Conservation (phyloP, 2,888 invertebrate genomes). For the Pseudococcus longispinus region DNA sequence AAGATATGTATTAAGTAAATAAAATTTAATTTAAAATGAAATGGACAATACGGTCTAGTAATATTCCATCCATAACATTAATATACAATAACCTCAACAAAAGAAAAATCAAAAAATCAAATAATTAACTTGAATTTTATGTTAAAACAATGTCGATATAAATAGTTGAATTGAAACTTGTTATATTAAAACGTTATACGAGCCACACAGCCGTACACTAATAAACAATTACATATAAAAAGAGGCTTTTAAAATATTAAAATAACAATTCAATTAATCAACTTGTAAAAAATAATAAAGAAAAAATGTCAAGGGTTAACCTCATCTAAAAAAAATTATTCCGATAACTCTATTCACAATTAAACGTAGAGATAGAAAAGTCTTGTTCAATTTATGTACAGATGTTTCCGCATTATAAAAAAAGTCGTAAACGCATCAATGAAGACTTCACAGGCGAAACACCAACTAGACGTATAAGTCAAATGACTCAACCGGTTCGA, state of each 20-base stretch:
- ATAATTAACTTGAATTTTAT: not conserved
- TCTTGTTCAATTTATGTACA: not conserved
- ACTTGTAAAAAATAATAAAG: not conserved
- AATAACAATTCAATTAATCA: not conserved
- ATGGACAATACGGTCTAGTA: not conserved
- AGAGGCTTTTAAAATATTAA: not conserved
- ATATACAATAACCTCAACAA: not conserved
- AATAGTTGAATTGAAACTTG: not conserved
- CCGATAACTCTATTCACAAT: not conserved
- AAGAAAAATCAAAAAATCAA: not conserved
- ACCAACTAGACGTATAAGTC: not conserved
- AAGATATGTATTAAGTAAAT: conserved; percentile 19
- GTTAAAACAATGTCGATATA: not conserved
- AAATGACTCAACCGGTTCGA: not conserved
- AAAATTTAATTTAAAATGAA: conserved; percentile 11
- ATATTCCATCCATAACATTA: not conserved
- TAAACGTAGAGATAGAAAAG: not conserved
- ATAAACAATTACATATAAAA: not conserved
- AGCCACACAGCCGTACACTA: not conserved
- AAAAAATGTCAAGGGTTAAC: not conserved
- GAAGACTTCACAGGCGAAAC: not conserved
- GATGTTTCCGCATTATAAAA: not conserved
- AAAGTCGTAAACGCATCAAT: not conserved
- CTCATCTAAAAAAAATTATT: not conserved
- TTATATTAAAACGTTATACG: not conserved